Evolutionary conservation across 30 jellyfish, hydroid and myxozoan genomes (phyloP).

Genomic region (Clytia hemisphaerica): DNA sequence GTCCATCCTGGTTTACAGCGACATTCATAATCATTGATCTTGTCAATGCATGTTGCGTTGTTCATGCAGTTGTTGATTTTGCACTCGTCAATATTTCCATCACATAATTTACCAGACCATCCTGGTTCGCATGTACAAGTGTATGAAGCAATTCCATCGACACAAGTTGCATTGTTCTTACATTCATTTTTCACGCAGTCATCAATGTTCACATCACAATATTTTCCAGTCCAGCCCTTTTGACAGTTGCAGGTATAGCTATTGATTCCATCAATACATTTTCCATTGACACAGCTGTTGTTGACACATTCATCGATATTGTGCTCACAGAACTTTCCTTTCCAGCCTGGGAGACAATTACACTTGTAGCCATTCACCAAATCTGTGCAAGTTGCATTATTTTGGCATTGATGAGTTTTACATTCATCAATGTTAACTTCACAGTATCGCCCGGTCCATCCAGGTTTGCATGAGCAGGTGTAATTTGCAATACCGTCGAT

Average conservation of each 20-base stretch:
- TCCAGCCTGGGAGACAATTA: slow-evolving; percentile 10
- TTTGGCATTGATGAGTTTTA: slow-evolving; percentile 50
- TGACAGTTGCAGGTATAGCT: slow-evolving; percentile 16
- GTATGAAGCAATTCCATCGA: no score
- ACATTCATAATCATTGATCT: slow-evolving; percentile 42
- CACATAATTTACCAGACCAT: slow-evolving; percentile 55
- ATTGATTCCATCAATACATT: slow-evolving; percentile 4
- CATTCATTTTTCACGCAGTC: slow-evolving; percentile 55
- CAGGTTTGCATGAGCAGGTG: slow-evolving; percentile 50
- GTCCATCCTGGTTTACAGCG: slow-evolving; percentile 53
- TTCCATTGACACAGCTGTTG: slow-evolving; percentile 37
- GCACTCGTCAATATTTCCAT: slow-evolving; percentile 58
- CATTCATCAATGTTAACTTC: slow-evolving; percentile 61
- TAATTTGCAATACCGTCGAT: slow-evolving; percentile 45
- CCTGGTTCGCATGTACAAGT: slow-evolving; percentile 78
- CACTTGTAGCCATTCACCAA: slow-evolving; percentile 21
- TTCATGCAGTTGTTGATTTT: slow-evolving; percentile 51
- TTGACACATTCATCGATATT: slow-evolving; percentile 21
- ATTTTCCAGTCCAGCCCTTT: slow-evolving; percentile 31
- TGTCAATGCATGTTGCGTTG: slow-evolving; percentile 63
- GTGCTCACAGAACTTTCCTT: slow-evolving; percentile 2
- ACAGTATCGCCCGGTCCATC: slow-evolving; percentile 66
- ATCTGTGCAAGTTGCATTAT: slow-evolving; percentile 60
- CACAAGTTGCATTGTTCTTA: slow-evolving; percentile 50
- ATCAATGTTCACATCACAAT: slow-evolving; percentile 42